Percentiles rank a stretch among this genome's conserved stretches.
These are phyloP conservation scores for Platycnemis pennipes DNA, from an alignment of 2,888 invertebrate species.

Conservation along the genomic window DNA sequence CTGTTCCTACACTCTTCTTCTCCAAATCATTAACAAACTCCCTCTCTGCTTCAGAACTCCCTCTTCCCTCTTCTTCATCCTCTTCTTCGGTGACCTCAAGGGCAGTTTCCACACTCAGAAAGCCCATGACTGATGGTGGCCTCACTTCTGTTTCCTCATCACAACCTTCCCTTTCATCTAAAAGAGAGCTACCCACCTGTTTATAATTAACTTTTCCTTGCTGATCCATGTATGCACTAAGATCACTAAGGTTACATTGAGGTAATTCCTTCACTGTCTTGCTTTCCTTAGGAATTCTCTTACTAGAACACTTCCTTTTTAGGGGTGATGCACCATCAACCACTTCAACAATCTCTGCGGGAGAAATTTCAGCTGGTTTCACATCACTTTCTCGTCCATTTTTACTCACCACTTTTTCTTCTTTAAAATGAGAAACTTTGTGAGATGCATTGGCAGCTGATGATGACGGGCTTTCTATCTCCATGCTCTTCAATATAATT, in stretches of 20 bases:
- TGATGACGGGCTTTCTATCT: slow-evolving; percentile 8
- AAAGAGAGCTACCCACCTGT: slow-evolving; percentile 41
- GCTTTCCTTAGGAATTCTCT: slow-evolving; percentile 43
- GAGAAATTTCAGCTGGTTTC: slow-evolving; percentile 40
- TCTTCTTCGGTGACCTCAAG: slow-evolving; percentile 49
- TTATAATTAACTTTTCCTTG: slow-evolving; percentile 52
- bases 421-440: slow-evolving; percentile 64
- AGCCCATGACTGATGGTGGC: slow-evolving; percentile 56
- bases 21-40: background rate
- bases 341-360: slow-evolving; percentile 34
- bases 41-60: slow-evolving; percentile 40
- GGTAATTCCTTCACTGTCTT: slow-evolving; percentile 57
- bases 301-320: slow-evolving; percentile 36
- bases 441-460: slow-evolving; percentile 15
- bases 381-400: slow-evolving; percentile 54
- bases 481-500: slow-evolving; percentile 52
- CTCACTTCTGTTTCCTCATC: slow-evolving; percentile 69
- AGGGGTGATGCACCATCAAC: background rate
- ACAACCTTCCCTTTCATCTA: slow-evolving; percentile 51
- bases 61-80: slow-evolving; percentile 34
- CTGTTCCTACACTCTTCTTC: slow-evolving; percentile 5
- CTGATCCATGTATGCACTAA: slow-evolving; percentile 68
- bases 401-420: slow-evolving; percentile 62
- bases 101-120: slow-evolving; percentile 45
- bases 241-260: slow-evolving; percentile 46